Base-by-base conservation (phyloP, 2,797 vertebrate species). In the Synaphobranchus kaupii region DNA sequence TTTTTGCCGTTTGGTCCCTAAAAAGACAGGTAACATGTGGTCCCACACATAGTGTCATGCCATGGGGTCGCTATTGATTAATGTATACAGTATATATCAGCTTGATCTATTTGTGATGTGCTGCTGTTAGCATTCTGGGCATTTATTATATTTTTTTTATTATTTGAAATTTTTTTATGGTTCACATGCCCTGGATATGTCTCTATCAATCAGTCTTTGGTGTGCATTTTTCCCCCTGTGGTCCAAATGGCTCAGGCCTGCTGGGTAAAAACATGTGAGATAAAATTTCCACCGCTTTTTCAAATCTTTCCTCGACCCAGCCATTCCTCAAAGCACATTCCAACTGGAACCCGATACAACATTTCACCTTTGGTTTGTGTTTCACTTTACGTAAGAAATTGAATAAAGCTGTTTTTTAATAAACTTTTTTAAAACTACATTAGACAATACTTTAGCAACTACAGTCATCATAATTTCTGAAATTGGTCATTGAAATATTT, bases 171-270 rank as follows among this genome's bases (percentile, higher is more conserved):
- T 47, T 80, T 48, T 48, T 47, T 7, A 80, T 80, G 34, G 15
- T 6, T 44, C 12, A 22, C 47, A 80, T 80, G 76, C 76, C 76
- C 73, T 76, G 73, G 73, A 17, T 76, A 76, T 44, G 73, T 80
- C 76, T 80, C 31, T 50, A 80, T 80, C 76, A 80, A 50, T 80
- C 47, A 50, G 76, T 22, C 47, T n/a, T 48, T 7, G 20, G 47
- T 50, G 47, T 47, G 76, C 39, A 44, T 48, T 48, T 48, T 80
- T 39, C 8, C 68, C 68, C 73, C 76, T 25, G 20, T 2, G 12
- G 76, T 48, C 20, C 76, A 48, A 80, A 80, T 20, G 20, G 76
- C 44, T 80, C 22, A 10, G 17, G 76, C 76, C 47, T 80, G 34
- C 34, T 76, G 31, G 73, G 31, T 76, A 22, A 76, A 66, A 20